These are phyloP conservation scores for Calephelis perditalis DNA, from an alignment of 2,888 invertebrate species.

Conservation along the genomic window DNA sequence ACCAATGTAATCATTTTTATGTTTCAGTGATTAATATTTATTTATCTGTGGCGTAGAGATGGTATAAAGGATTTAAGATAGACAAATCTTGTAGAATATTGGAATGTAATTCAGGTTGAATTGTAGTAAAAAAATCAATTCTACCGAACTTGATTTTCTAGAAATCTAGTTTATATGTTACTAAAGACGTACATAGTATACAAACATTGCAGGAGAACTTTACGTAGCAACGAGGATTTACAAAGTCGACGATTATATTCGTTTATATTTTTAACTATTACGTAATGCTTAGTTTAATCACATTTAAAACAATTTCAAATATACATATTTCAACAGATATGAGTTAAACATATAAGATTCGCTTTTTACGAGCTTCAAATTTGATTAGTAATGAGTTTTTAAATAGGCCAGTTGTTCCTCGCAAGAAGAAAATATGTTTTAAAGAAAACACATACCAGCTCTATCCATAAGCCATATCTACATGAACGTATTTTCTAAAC, in stretches of 20 bases:
- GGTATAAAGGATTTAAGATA: neutral
- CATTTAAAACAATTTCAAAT: slow-evolving; percentile 6
- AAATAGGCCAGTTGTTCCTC: slow-evolving; percentile 42
- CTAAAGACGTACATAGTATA: slow-evolving; percentile 5
- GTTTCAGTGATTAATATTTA: neutral
- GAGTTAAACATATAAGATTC: slow-evolving; percentile 7
- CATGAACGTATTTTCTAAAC: slow-evolving; percentile 27
- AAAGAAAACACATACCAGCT: slow-evolving; percentile 21
- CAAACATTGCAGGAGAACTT: slow-evolving; percentile 21
- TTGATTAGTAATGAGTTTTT: slow-evolving; percentile 21
- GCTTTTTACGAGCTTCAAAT: neutral
- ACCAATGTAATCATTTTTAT: neutral
- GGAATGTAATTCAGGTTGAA: neutral
- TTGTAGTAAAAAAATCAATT: neutral
- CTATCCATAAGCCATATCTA: slow-evolving; percentile 29
- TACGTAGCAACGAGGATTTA: slow-evolving; percentile 28
- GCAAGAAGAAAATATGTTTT: slow-evolving; percentile 30
- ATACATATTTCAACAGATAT: slow-evolving; percentile 8
- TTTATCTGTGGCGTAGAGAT: neutral
- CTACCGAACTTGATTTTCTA: slow-evolving; percentile 4
- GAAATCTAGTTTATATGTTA: slow-evolving; percentile 2
- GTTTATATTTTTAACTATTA: slow-evolving; percentile 24
- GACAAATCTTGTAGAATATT: neutral
- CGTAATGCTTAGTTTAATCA: slow-evolving; percentile 10
- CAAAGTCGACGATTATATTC: slow-evolving; percentile 29